Conservation (phyloP, 2,888 invertebrate species). For the Asteroscopus sphinx region DNA sequence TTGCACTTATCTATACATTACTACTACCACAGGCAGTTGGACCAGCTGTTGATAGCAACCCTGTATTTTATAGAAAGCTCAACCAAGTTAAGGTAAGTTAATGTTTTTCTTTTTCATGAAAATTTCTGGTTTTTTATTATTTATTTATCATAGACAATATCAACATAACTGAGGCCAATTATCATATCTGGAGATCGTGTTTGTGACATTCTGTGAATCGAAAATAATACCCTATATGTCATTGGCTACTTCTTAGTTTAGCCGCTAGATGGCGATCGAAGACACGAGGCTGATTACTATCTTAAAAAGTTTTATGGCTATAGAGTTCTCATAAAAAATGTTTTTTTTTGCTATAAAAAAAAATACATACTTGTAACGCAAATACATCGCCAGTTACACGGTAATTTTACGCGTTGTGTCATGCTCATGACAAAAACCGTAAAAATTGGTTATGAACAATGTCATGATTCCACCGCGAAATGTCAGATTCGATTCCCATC, state of each 20-base stretch:
- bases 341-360: not conserved
- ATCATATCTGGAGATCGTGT: no score
- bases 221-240: no score
- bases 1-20: constrained; percentile 35
- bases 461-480: constrained; percentile 31
- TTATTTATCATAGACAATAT: no score
- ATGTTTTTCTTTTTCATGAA: no score
- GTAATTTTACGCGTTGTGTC: constrained; percentile 20
- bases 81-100: no score
- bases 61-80: constrained; percentile 52
- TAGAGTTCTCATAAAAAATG: not conserved
- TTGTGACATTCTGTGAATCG: no score
- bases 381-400: constrained; percentile 15
- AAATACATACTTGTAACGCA: constrained; percentile 15
- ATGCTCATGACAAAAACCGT: constrained; percentile 28
- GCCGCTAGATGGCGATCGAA: constrained; percentile 10
- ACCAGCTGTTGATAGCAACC: constrained; percentile 44
- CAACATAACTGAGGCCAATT: no score
- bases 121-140: no score
- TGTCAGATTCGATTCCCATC: constrained; percentile 16
- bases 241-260: not conserved
- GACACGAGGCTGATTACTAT: constrained; percentile 2
- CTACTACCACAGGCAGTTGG: constrained; percentile 13
- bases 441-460: constrained; percentile 38
- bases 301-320: not conserved